A percentile compares a stretch with the other conserved stretches of the same genome.
Conservation (phyloP, 2,113 vertebrate species). For the Hemiprocne comata region DNA sequence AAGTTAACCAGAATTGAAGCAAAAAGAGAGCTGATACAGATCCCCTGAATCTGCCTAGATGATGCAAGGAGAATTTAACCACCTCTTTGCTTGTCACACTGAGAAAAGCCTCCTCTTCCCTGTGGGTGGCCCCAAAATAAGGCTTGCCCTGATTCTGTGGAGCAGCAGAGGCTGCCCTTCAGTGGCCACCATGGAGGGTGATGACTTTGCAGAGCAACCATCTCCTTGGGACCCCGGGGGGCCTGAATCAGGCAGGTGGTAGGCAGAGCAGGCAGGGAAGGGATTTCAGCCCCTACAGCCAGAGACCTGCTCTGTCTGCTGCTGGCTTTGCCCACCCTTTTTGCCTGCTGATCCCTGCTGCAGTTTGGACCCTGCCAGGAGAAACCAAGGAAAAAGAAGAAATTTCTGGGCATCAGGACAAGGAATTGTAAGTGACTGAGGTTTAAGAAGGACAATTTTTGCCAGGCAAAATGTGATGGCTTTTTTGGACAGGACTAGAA, state of each 20-base stretch:
- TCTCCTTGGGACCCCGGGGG: fast-evolving
- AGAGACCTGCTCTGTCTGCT: neutral
- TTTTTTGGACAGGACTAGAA: constrained; percentile 15
- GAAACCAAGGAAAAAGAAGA: neutral
- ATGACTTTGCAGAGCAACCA: neutral
- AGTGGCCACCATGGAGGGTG: neutral
- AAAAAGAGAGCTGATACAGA: neutral
- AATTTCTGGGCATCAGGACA: neutral
- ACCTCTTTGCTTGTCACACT: neutral
- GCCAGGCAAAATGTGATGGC: constrained; percentile 9
- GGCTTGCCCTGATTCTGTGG: neutral
- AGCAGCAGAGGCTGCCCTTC: neutral
- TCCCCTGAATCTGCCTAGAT: neutral
- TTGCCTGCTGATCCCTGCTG: neutral
- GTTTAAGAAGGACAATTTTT: neutral
- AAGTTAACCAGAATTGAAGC: neutral
- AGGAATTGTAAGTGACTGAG: neutral
- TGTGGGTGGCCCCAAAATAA: neutral
- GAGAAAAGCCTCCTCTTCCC: neutral
- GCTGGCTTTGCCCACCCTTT: neutral
- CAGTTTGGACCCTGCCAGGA: neutral
- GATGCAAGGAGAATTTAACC: neutral
- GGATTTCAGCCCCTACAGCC: neutral
- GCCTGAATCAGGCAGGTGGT: fast-evolving
- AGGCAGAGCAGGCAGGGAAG: neutral